A percentile compares a stretch with the other conserved stretches of the same genome.
Evolutionary conservation across 2,797 vertebrate genomes (phyloP).

Genomic region (Diplodus puntazzo): DNA sequence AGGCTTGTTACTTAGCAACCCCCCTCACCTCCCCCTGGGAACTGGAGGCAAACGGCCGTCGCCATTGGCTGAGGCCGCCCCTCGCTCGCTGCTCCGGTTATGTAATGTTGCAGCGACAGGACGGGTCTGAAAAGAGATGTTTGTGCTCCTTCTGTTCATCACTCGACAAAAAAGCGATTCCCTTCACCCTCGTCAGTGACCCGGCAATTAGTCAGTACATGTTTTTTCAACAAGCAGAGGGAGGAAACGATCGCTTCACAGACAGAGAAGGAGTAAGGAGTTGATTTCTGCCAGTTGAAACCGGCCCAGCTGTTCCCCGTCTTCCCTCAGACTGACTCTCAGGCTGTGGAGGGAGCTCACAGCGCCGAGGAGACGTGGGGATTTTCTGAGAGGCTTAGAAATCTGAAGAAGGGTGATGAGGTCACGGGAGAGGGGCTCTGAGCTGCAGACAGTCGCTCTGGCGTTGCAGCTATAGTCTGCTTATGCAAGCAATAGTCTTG

Average conservation of each 20-base stretch:
- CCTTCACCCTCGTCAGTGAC: constrained; percentile 17
- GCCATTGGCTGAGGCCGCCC: constrained; percentile 60
- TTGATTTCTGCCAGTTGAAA: constrained; percentile 34
- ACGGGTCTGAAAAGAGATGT: constrained; percentile 46
- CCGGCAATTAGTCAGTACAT: constrained; percentile 44
- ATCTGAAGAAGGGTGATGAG: constrained; percentile 39
- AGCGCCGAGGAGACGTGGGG: constrained; percentile 19
- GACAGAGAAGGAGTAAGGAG: constrained; percentile 9
- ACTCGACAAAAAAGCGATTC: constrained; percentile 7
- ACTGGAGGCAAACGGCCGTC: constrained; percentile 37
- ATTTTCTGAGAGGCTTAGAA: constrained; percentile 55
- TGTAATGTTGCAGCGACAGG: constrained; percentile 64
- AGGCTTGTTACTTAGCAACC: constrained; percentile 82
- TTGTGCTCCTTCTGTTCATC: constrained; percentile 25
- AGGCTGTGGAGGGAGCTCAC: neutral
- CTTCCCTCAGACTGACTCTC: neutral
- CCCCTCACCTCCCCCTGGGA: constrained; percentile 66
- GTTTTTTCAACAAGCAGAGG: constrained; percentile 9
- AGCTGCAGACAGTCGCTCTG: constrained; percentile 41
- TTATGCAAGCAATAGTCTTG: constrained; percentile 45
- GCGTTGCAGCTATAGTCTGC: constrained; percentile 29
- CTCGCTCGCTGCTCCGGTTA: constrained; percentile 62
- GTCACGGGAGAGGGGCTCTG: constrained; percentile 51
- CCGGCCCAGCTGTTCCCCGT: constrained; percentile 38
- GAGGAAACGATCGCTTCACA: constrained; percentile 42